phyloP scores from a whole-genome alignment of 2,888 invertebrate species.

The Amphipoea oculea region DNA sequence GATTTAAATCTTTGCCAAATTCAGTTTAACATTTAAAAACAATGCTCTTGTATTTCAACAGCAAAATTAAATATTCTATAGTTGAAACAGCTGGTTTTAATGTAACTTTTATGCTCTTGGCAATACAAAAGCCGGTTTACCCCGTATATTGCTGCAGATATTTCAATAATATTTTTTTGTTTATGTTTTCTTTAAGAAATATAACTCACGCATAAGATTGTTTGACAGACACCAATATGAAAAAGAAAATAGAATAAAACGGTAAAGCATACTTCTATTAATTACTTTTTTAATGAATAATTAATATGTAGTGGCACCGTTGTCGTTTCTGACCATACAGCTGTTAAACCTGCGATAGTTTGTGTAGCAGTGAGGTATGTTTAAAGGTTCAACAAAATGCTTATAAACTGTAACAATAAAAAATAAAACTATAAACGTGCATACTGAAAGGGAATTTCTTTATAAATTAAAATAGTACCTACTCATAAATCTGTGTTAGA shows the following conservation, averaged over 20 bases:
- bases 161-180: background rate
- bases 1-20: background rate
- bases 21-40: background rate
- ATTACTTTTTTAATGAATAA: no score
- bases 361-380: no score
- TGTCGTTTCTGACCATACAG: no score
- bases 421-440: background rate
- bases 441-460: background rate
- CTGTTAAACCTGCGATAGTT: no score
- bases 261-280: no score
- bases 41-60: background rate
- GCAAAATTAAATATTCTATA: constrained; percentile 2
- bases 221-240: background rate
- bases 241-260: no score
- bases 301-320: no score
- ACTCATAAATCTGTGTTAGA: background rate
- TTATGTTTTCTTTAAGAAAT: constrained; percentile 1
- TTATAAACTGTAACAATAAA: no score
- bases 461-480: background rate
- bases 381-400: no score
- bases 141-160: background rate
- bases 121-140: background rate
- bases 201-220: no score
- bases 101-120: constrained; percentile 3
- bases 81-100: constrained; percentile 32